Base-by-base conservation (phyloP, 1,140 invertebrate genomes). In the Drosophila sp. region DNA sequence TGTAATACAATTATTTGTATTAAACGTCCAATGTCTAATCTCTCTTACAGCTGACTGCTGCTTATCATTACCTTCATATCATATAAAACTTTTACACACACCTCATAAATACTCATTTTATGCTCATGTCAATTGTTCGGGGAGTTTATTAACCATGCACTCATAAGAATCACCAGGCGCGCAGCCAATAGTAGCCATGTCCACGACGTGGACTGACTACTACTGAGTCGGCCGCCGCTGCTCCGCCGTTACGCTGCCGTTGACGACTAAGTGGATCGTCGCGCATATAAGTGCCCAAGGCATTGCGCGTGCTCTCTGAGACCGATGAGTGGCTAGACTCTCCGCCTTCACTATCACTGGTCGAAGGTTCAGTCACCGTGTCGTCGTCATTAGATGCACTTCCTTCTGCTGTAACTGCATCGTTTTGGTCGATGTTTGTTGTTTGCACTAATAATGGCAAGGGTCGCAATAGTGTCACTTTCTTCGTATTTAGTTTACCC, bases 221-320 rank as follows among this genome's bases (percentile, higher is more conserved):
- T 0, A n/a, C 47, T 33, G 33, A 32, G 10, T 41, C 58, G 2
- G 4, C 38, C n/a, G 41, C 8, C 29, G 72, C 68, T 35, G 8
- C 17, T 25, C 63, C 66, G 5, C 66, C 41, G 23, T 73, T 68
- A 8, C 69, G 82, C 60, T 91, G 87, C 0, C 85, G 82, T 38
- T 81, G 70, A 1, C 78, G 76, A 61, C 60, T 87, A 8, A 41
- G 32, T 4, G 5, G 57, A 82, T 91, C 85, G 58, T 91, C 82
- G n/a, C 70, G 79, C 80, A 90, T 84, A 25, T 78, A 90, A 7
- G 62, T 55, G 32, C 82, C 76, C 0, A 90, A 60, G 23, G 67
- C 50, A 77, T 85, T 91, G 62, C 82, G 90, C 74, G 84, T 73
- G 60, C 70, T 68, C 61, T 90, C 85, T 0, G 77, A 74, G 67